phyloP scores from a whole-genome alignment of 2,888 invertebrate genomes.

The Drosophila hawaiiensis region DNA sequence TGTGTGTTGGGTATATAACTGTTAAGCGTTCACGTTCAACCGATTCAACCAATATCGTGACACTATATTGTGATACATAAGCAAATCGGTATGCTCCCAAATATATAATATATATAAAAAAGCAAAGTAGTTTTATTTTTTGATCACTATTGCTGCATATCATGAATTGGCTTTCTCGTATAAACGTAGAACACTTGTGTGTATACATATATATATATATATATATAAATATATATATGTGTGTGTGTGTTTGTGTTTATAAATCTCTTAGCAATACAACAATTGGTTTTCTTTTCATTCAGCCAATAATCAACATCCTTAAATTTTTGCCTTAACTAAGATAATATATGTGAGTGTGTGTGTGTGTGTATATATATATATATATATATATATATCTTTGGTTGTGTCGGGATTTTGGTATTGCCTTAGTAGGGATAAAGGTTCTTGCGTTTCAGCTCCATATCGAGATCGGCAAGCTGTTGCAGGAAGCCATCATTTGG shows the following conservation, averaged over 20 bases:
- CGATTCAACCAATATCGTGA: constrained; percentile 8
- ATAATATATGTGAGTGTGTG: constrained; percentile 28
- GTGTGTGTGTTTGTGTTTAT: constrained; percentile 5
- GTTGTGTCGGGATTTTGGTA: constrained; percentile 47
- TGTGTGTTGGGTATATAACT: constrained; percentile 19
- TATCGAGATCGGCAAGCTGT: constrained; percentile 90
- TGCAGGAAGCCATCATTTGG: constrained; percentile 93
- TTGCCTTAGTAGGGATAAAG: constrained; percentile 81
- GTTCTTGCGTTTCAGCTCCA: constrained; percentile 87
- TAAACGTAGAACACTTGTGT: constrained; percentile 11
- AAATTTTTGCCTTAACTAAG: constrained; percentile 13
- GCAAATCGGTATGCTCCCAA: not conserved
- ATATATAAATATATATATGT: not conserved
- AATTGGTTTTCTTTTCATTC: constrained; percentile 19
- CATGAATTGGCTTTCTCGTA: not conserved
- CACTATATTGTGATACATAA: not conserved
- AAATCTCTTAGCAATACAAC: constrained; percentile 34
- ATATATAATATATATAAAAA: not conserved
- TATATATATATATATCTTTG: constrained; percentile 17
- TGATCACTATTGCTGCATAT: constrained; percentile 2
- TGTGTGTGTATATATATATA: not conserved
- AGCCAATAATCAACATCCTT: constrained; percentile 36
- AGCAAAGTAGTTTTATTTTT: not conserved
- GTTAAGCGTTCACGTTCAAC: constrained; percentile 6
- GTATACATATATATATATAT: not conserved